Base-by-base conservation (phyloP, 2,797 vertebrate genomes). In the Pterois miles region DNA sequence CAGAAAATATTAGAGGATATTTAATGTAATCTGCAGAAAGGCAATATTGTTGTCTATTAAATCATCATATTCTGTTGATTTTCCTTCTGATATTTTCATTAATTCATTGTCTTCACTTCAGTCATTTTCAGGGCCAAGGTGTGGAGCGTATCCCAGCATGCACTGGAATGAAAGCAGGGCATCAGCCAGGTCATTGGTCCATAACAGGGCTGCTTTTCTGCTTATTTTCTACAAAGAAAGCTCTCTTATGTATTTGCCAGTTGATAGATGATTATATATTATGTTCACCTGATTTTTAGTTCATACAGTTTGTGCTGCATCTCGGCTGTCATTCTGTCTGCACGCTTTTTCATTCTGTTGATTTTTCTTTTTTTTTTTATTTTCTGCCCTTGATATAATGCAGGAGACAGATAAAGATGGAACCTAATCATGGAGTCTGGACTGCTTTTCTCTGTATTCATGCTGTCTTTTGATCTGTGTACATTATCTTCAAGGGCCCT, bases 381-480 rank as follows among this genome's bases (percentile, higher is more conserved):
- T 38, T 29, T 29, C 18, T 46, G 6, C n/a, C 38, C 40, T 23
- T 57, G 33, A 46, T 46, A 18, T 46, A 46, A 62, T 40, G 22
- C 8, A 18, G 36, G 8, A 36, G 43, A 46, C 20, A 67, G 8
- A 54, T 27, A 43, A 64, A 63, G 50, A 57, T 52, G 22, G 11
- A 54, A 10, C 33, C n/a, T n/a, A 50, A 38, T 4, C n/a, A 29
- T 50, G 3, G 38, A 46, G 14, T 68, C 34, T 50, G 52, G 56
- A 29, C 16, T 77, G 8, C 22, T 56, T 65, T 40, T 56, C 6
- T 14, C 14, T 40, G 5, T 40, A 16, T 40, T 40, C 40, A 53
- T 9, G 10, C 20, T 50, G 31, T 34, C 48, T 67, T 81, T 71
- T 78, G 72, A 81, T 66, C 52, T 76, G 34, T n/a, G 6, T 34